These are phyloP conservation scores for Drosophila barbarae DNA, from an alignment of 2,888 invertebrate genomes.

Conservation along the genomic window DNA sequence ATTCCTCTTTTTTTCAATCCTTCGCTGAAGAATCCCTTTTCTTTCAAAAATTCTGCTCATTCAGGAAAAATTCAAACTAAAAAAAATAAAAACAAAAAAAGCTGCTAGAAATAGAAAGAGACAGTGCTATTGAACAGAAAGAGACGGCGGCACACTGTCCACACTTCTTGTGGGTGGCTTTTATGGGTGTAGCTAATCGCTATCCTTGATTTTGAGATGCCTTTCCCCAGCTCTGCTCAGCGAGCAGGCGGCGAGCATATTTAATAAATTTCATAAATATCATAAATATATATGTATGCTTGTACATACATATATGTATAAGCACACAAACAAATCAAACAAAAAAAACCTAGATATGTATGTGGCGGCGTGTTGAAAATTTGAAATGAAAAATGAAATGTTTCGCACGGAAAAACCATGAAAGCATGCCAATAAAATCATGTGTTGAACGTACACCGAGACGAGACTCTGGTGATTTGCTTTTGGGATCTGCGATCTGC, in stretches of 20 bases:
- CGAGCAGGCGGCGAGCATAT: conserved; percentile 44
- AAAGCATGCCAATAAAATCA: conserved; percentile 71
- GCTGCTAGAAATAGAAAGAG: conserved; percentile 8
- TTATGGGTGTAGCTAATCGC: conserved; percentile 40
- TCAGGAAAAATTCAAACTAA: neutral
- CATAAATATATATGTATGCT: neutral
- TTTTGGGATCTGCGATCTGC: conserved; percentile 7
- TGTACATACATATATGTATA: no score
- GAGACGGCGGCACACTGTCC: neutral
- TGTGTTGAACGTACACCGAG: conserved; percentile 41
- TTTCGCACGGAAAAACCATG: conserved; percentile 69
- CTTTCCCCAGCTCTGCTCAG: conserved; percentile 16
- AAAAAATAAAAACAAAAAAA: neutral
- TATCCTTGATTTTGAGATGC: conserved; percentile 35
- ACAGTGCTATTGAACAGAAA: neutral
- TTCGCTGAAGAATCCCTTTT: neutral
- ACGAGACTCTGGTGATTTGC: conserved; percentile 6
- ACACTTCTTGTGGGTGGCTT: conserved; percentile 35
- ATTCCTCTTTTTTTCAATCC: neutral
- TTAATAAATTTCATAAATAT: conserved; percentile 69
- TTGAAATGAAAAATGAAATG: conserved; percentile 46
- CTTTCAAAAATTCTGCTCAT: neutral
- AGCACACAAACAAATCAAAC: no score
- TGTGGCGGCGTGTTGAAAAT: conserved; percentile 38
- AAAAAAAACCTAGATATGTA: no score